Percentiles rank a stretch among this genome's conserved stretches.
phyloP scores from a whole-genome alignment of 2,888 invertebrate species.

The Callyntrura sp. region DNA sequence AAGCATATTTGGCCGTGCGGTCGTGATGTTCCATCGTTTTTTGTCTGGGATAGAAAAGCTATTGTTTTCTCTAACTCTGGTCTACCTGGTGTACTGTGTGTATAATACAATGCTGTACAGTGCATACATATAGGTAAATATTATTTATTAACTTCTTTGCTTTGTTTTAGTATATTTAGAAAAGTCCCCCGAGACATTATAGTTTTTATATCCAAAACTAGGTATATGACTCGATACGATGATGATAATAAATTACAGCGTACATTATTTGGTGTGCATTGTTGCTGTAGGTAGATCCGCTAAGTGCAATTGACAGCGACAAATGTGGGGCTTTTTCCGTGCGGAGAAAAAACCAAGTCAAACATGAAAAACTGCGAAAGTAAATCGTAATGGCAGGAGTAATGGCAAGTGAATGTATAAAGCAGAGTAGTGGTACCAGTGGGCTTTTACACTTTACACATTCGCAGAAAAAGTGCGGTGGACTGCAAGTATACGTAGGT shows the following conservation, averaged over 20 bases:
- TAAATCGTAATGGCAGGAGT: background rate
- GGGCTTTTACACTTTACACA: background rate
- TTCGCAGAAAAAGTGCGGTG: background rate
- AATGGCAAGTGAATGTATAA: background rate
- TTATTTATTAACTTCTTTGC: constrained; percentile 42
- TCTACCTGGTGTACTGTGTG: no score
- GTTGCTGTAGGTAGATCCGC: background rate
- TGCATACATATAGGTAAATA: background rate
- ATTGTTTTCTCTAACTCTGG: no score
- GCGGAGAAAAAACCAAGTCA: background rate
- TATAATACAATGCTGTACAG: background rate
- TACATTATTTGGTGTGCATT: background rate
- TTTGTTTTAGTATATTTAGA: constrained; percentile 16
- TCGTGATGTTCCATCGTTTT: background rate
- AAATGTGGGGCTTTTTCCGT: constrained; percentile 16
- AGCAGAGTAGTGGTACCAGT: background rate
- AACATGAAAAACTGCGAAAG: constrained; percentile 18
- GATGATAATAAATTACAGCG: background rate
- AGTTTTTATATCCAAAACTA: background rate
- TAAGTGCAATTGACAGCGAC: constrained; percentile 47
- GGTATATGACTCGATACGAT: no score
- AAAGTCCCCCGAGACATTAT: constrained; percentile 1
- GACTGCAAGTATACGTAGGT: no score
- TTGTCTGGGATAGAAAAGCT: constrained; percentile 12
- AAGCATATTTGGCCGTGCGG: background rate